A percentile compares a stretch with the other conserved stretches of the same genome.
Evolutionary conservation across 2,797 vertebrate genomes (phyloP).

Genomic region (Rhincodon typus): DNA sequence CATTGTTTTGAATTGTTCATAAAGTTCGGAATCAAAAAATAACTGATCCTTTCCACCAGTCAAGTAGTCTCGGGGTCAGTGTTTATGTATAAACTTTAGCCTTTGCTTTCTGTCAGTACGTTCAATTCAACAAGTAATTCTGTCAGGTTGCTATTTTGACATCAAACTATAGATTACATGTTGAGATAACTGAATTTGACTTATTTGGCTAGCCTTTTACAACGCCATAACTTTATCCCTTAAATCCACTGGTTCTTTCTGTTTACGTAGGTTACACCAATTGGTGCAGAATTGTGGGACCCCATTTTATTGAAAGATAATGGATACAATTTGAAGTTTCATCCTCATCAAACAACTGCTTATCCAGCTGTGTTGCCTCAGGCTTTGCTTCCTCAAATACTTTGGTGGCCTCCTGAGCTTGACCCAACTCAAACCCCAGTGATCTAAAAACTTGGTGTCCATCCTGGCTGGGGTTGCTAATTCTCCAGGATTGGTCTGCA

Average conservation of each 20-base stretch:
- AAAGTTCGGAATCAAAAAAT: too few species aligned
- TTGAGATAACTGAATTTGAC: background rate
- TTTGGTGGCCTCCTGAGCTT: background rate
- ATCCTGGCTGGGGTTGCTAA: too few species aligned
- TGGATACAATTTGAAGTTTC: too few species aligned
- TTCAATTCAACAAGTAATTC: background rate
- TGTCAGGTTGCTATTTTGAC: background rate
- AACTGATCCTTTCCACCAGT: too few species aligned
- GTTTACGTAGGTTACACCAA: background rate
- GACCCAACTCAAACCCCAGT: background rate
- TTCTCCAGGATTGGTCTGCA: too few species aligned
- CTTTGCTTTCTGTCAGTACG: too few species aligned
- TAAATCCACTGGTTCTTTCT: background rate
- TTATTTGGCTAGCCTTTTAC: background rate
- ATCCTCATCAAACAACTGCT: too few species aligned
- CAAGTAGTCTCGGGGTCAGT: too few species aligned
- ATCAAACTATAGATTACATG: background rate
- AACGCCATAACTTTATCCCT: background rate
- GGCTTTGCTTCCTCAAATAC: background rate
- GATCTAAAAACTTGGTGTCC: background rate
- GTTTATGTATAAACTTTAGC: too few species aligned
- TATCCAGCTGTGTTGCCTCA: background rate
- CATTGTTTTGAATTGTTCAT: background rate
- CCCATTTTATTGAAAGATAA: background rate
- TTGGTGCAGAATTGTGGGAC: background rate